Base-by-base conservation (phyloP, 2,888 invertebrate genomes). In the Amphipyra tragopoginis region DNA sequence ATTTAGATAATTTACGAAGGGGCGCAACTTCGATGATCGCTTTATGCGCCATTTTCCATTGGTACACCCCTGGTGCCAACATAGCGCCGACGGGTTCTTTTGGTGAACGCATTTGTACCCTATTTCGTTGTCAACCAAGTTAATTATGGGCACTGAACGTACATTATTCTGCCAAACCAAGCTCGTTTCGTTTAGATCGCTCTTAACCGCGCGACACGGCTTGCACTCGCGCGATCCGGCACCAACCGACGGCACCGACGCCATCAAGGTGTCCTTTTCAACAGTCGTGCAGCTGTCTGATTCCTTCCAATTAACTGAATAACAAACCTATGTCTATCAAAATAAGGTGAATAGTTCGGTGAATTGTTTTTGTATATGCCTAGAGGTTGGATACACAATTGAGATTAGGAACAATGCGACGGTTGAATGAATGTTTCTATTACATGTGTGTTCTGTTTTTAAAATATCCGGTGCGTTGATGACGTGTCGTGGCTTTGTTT, bases 251-350 rank as follows among this genome's bases (percentile, higher is more conserved):
- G 50, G 21, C 5, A 65, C 75, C 53, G 62, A 69, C 21, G 50
- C 26, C 5, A 45, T 44, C 49, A 53, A 52, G 68, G 64, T 53
- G 57, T 65, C 47, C 55, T 48, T 74, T 76, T 76, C 42, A 52
- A 43, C 66, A 11, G 26, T 13, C 44, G 14, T 34, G 43, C 59
- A 61, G 57, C 47, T 56, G 44, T 34, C 4, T 7, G 1, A 15
- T 48, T 42, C 33, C 8, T 14, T 6, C 21, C 6, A 21, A 48
- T 7, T 13, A 21, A 7, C 9, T 39, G 11, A 72, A 26, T 56
- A 42, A 15, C 5, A 51, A 29, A 21, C 53, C 44, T 74, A 53
- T 11, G 0, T 0, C 0, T 0, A 0, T 7, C 0, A 0, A 0
- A 0, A 14, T 58, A 65, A 51, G 57, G 71, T 8, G 4, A 4